Conservation (phyloP, 2,888 invertebrate genomes). For the Cantharis flavilabris region DNA sequence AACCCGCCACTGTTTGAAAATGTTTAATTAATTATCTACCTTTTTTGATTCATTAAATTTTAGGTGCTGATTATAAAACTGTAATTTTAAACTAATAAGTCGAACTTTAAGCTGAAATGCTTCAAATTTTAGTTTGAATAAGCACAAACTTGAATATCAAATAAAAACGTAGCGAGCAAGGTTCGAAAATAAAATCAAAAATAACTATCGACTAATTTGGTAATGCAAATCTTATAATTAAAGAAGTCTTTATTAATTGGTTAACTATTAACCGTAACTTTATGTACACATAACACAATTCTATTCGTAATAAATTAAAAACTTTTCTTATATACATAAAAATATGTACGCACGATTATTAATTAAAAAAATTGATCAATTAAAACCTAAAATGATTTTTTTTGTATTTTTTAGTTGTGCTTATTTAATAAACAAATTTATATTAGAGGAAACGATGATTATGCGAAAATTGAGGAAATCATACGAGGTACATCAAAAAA, state of each 20-base stretch:
- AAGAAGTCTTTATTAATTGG: slow-evolving; percentile 27
- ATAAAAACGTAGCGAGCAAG: not conserved
- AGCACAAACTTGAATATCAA: not conserved
- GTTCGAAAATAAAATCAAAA: not conserved
- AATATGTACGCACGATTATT: not conserved
- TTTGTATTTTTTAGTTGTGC: slow-evolving; percentile 1
- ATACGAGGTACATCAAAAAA: not conserved
- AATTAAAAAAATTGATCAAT: not conserved
- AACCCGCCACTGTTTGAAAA: not conserved
- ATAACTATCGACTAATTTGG: slow-evolving; percentile 9
- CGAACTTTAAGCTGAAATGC: slow-evolving; percentile 40
- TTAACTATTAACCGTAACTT: slow-evolving; percentile 28
- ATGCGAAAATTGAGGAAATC: not conserved
- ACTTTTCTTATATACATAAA: not conserved
- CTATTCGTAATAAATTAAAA: slow-evolving; percentile 14
- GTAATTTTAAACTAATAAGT: not conserved
- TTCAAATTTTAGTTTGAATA: slow-evolving; percentile 34
- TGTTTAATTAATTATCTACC: not conserved
- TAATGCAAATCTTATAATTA: slow-evolving; percentile 25
- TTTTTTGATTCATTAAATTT: not conserved
- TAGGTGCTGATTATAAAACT: slow-evolving; percentile 11
- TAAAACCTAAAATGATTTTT: not conserved
- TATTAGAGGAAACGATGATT: not conserved
- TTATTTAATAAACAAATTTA: not conserved
- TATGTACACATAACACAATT: slow-evolving; percentile 23